Evolutionary conservation across 2,888 invertebrate species (phyloP).

Genomic region (Drosophila pseudotakahashii): DNA sequence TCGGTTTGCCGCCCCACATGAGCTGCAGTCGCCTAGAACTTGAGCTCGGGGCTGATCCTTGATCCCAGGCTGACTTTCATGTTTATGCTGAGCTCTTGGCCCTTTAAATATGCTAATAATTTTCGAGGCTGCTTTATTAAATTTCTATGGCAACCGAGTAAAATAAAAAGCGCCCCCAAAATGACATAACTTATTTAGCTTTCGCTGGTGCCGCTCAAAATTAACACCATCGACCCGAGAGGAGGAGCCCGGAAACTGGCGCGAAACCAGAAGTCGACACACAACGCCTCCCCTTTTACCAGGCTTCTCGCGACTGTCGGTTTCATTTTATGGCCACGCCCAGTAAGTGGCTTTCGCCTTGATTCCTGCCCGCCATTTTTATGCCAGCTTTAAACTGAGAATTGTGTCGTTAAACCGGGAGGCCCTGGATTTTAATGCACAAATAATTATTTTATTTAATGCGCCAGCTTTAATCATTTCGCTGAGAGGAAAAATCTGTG

Average conservation of each 20-base stretch:
- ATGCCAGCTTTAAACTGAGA: slow-evolving; percentile 54
- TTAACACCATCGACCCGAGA: slow-evolving; percentile 54
- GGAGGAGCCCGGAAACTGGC: neutral
- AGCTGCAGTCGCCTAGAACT: slow-evolving; percentile 41
- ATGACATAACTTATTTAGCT: slow-evolving; percentile 72
- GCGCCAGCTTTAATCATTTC: slow-evolving; percentile 33
- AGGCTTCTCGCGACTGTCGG: slow-evolving; percentile 8
- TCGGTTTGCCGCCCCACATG: slow-evolving; percentile 9
- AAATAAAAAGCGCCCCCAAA: slow-evolving; percentile 60
- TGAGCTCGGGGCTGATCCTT: slow-evolving; percentile 26
- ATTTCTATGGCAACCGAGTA: slow-evolving; percentile 67
- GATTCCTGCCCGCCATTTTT: slow-evolving; percentile 31
- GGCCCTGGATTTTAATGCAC: slow-evolving; percentile 53
- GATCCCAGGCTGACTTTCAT: slow-evolving; percentile 33
- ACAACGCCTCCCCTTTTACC: slow-evolving; percentile 1
- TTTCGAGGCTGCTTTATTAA: slow-evolving; percentile 70
- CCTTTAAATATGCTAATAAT: slow-evolving; percentile 75
- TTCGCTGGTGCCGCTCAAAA: slow-evolving; percentile 51
- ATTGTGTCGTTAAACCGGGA: slow-evolving; percentile 53
- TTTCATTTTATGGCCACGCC: slow-evolving; percentile 43
- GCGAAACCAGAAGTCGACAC: slow-evolving; percentile 35
- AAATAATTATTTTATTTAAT: slow-evolving; percentile 56
- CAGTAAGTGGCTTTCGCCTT: slow-evolving; percentile 37
- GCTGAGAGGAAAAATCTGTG: neutral
- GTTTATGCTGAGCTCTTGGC: slow-evolving; percentile 31